Percentiles rank a stretch among this genome's conserved stretches.
These are phyloP conservation scores for Lissocephala sabroskyi DNA, from an alignment of 2,888 invertebrate genomes.

Conservation along the genomic window DNA sequence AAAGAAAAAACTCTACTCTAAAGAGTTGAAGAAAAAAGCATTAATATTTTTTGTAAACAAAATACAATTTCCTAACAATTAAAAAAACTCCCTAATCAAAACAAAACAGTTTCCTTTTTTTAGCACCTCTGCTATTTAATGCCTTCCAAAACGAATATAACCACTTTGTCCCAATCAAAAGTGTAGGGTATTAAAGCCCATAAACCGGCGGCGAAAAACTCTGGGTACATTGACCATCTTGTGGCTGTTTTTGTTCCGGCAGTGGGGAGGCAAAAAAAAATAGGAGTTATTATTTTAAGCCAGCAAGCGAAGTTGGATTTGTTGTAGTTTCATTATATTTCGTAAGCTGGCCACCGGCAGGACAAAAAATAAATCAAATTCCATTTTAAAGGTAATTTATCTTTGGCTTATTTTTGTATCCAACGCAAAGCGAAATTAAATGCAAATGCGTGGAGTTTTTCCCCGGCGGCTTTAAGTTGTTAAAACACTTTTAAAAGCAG, in stretches of 20 bases:
- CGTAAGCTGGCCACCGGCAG: constrained; percentile 26
- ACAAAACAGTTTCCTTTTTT: no score
- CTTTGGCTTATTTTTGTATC: neutral
- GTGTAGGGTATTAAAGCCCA: neutral
- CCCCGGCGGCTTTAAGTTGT: constrained; percentile 5
- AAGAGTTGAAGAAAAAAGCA: no score
- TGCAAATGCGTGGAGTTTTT: constrained; percentile 21
- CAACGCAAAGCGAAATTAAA: constrained; percentile 34
- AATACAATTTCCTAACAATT: no score
- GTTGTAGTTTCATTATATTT: constrained; percentile 39
- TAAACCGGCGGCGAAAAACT: constrained; percentile 5
- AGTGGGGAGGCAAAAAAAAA: no score
- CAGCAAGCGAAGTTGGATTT: constrained; percentile 12
- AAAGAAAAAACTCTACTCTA: no score
- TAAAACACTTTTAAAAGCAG: constrained; percentile 43
- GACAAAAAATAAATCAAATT: neutral
- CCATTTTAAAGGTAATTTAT: neutral
- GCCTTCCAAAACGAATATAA: no score
- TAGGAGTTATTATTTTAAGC: constrained; percentile 47
- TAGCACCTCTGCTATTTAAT: no score
- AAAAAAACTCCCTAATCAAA: no score
- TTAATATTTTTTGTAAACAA: no score
- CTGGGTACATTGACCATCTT: constrained; percentile 58
- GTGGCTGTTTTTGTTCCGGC: constrained; percentile 38
- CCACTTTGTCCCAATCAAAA: neutral